Conservation (phyloP, 2,888 invertebrate species). For the Muscina levida region DNA sequence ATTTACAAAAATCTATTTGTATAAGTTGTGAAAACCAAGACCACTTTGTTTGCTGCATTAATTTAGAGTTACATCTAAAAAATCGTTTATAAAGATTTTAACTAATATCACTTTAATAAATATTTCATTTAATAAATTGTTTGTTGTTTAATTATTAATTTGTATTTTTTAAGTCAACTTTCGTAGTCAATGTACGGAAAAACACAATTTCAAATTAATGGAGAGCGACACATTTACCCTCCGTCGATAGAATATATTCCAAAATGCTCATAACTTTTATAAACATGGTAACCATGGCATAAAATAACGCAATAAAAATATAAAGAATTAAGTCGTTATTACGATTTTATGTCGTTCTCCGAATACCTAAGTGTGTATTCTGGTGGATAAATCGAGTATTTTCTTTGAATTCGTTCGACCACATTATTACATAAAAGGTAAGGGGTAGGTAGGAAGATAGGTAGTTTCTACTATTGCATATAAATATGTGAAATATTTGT, state of each 20-base stretch:
- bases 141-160: too few species aligned
- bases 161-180: too few species aligned
- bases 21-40: slow-evolving; percentile 18
- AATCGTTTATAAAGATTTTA: slow-evolving; percentile 63
- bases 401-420: not conserved
- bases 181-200: slow-evolving; percentile 43
- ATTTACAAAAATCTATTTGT: slow-evolving; percentile 15
- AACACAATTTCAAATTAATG: slow-evolving; percentile 53
- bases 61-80: slow-evolving; percentile 48
- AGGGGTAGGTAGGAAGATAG: slow-evolving; percentile 3
- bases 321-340: too few species aligned
- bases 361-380: too few species aligned
- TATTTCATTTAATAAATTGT: slow-evolving; percentile 21
- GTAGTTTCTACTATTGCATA: slow-evolving; percentile 41
- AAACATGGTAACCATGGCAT: too few species aligned
- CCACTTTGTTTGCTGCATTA: slow-evolving; percentile 34
- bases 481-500: slow-evolving; percentile 50
- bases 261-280: too few species aligned
- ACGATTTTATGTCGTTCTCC: too few species aligned
- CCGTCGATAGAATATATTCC: too few species aligned
- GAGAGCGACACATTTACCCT: not conserved
- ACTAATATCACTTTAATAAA: slow-evolving; percentile 64
- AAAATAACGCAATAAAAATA: too few species aligned
- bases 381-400: not conserved
- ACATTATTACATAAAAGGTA: not conserved